Base-by-base conservation (phyloP, 2,113 vertebrate genomes). In the Semicossyphus pulcher region DNA sequence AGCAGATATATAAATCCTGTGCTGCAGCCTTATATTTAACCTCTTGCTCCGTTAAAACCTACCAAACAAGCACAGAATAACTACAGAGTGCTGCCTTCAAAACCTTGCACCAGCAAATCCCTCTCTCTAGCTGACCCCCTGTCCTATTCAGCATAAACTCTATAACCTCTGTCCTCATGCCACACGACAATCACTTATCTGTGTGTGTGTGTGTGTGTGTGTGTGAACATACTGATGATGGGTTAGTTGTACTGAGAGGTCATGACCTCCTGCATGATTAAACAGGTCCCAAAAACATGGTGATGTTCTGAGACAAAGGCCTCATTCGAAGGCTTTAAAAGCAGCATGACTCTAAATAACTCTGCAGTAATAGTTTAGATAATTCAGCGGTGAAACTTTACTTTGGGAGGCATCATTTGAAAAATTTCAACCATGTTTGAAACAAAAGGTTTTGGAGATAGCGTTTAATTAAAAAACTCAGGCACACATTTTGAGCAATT, bases 101-200 rank as follows among this genome's bases (percentile, higher is more conserved):
- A 88, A 80, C 78, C 81, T 83, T 85, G 78, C 57, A 68, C 28
- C 83, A 66, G 76, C 66, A 90, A 88, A 91, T 82, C 76, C 83
- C 87, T 58, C 71, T 67, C 78, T 66, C 62, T 64, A 18, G 77
- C 65, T 39, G 60, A 63, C 71, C 37, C 69, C 26, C 42, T 36
- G 25, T 53, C 80, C 61, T 67, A 84, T 83, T 84, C 81, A 89
- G 48, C 32, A 44, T 82, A 83, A 89, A 90, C 90, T 71, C 66
- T 4, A 56, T 85, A 51, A 90, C 81, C 89, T 84, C 83, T 69
- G 58, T n/a, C 61, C 48, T 58, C 39, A 9, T 60, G 66, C 74
- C 76, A 77, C 62, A 61, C 73, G 60, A 25, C 45, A n/a, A 39
- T 53, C 48, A 49, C 10, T 52, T 52, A 54, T 67, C 54, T 58